These are phyloP conservation scores for Nemotelus nigrinus DNA, from an alignment of 2,888 invertebrate species.

Conservation along the genomic window DNA sequence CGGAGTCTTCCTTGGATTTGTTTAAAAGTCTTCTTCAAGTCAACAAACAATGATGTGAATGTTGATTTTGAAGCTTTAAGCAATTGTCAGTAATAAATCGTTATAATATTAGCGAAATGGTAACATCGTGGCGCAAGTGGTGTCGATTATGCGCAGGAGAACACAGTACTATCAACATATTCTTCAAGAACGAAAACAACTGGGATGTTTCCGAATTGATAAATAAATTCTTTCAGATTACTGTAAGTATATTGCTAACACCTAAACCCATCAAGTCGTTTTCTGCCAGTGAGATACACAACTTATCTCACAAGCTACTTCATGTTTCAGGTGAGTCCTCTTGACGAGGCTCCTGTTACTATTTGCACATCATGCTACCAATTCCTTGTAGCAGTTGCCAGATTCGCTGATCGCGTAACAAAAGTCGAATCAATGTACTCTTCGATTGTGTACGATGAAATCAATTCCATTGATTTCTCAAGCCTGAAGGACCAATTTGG, in stretches of 20 bases:
- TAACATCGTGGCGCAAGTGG: slow-evolving; percentile 50
- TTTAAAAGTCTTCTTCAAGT: too few relatives aligned
- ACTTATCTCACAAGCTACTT: not conserved
- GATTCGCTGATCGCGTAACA: slow-evolving; percentile 44
- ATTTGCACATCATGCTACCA: slow-evolving; percentile 48
- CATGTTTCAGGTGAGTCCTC: slow-evolving; percentile 44
- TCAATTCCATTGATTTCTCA: slow-evolving; percentile 39
- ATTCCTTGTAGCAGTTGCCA: slow-evolving; percentile 37
- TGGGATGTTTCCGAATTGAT: slow-evolving; percentile 43
- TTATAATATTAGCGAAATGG: slow-evolving; percentile 7
- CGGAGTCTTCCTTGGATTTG: too few relatives aligned
- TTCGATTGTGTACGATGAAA: slow-evolving; percentile 41
- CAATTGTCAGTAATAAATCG: not conserved
- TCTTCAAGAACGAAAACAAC: slow-evolving; percentile 47
- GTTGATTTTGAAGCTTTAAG: not conserved
- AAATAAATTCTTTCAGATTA: slow-evolving; percentile 45
- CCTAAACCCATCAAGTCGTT: not conserved
- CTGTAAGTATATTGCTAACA: slow-evolving; percentile 31
- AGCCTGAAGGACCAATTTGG: slow-evolving; percentile 45
- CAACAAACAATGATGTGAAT: not conserved
- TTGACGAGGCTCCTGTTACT: slow-evolving; percentile 42
- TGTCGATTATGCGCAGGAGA: slow-evolving; percentile 50
- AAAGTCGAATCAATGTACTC: slow-evolving; percentile 48
- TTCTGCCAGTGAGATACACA: not conserved
- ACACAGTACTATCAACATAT: slow-evolving; percentile 44